These are phyloP conservation scores for Paelopatides confundens DNA, from an alignment of 53 echinoderm and acorn worm genomes.

Conservation along the genomic window DNA sequence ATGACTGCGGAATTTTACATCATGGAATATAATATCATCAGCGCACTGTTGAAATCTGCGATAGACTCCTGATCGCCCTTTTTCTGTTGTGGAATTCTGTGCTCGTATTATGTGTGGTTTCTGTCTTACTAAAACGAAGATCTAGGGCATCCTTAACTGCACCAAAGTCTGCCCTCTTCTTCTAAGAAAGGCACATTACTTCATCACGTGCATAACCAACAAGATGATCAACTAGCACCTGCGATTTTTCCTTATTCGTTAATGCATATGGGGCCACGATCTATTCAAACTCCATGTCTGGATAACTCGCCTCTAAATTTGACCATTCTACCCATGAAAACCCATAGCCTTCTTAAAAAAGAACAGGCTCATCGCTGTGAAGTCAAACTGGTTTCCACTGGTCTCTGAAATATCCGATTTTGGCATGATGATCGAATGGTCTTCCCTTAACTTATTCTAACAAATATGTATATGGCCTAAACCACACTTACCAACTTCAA, in stretches of 20 bases:
- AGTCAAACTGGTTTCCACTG: no score
- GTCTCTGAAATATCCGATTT: no score
- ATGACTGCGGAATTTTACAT: neutral
- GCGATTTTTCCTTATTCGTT: neutral
- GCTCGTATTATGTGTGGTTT: no score
- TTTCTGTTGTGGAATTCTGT: neutral
- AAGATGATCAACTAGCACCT: constrained; percentile 20
- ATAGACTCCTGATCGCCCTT: neutral
- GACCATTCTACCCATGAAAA: neutral
- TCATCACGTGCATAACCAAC: constrained; percentile 5
- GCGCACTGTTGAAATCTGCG: neutral
- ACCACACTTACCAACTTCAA: no score
- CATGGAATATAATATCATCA: neutral
- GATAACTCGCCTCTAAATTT: constrained; percentile 1
- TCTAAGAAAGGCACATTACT: constrained; percentile 15
- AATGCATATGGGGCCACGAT: neutral
- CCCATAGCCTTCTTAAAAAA: neutral
- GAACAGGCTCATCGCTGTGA: no score
- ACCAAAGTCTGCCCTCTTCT: no score
- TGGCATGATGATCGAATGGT: no score
- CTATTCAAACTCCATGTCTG: neutral
- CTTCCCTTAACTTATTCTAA: no score
- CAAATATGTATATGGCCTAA: no score
- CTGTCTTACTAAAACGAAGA: no score
- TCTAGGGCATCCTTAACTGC: no score